These are phyloP conservation scores for Hylomyscus alleni DNA, from an alignment of 2,797 vertebrate genomes.

Conservation along the genomic window DNA sequence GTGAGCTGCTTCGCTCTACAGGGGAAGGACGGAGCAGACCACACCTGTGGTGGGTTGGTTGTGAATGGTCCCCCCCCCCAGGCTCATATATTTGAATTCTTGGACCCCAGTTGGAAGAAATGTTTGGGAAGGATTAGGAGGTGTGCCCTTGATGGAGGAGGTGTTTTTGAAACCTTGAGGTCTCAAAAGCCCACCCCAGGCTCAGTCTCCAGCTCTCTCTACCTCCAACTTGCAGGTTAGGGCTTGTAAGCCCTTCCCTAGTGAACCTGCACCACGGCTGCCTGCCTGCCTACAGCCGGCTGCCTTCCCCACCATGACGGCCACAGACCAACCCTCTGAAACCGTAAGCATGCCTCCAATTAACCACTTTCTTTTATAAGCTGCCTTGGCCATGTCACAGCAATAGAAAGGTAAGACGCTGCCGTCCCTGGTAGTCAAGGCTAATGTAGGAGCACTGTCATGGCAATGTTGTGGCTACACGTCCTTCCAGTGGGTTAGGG, in stretches of 20 bases:
- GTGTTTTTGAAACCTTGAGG: not conserved
- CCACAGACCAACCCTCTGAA: not conserved
- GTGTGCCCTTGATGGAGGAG: not conserved
- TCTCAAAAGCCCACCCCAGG: not conserved
- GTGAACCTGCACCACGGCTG: not conserved
- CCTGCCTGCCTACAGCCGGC: not conserved
- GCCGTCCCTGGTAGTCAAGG: not conserved
- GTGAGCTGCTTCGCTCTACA: not conserved
- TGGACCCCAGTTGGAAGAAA: not conserved
- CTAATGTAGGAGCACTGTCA: not conserved
- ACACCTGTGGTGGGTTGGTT: no score
- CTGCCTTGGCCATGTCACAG: not conserved
- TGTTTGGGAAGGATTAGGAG: not conserved
- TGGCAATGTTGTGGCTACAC: rapidly evolving
- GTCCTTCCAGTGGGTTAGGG: rapidly evolving
- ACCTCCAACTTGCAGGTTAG: not conserved
- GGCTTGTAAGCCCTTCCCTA: not conserved
- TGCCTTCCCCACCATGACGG: not conserved
- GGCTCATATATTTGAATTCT: not conserved
- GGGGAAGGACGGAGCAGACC: no score
- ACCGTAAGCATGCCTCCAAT: not conserved
- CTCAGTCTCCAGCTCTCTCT: not conserved
- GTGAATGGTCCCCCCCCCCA: no score
- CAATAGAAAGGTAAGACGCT: not conserved
- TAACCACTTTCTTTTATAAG: not conserved